Percentiles rank a stretch among this genome's conserved stretches.
Evolutionary conservation across 1,140 invertebrate species (phyloP).

Genomic region (Drosophila trapezifrons): DNA sequence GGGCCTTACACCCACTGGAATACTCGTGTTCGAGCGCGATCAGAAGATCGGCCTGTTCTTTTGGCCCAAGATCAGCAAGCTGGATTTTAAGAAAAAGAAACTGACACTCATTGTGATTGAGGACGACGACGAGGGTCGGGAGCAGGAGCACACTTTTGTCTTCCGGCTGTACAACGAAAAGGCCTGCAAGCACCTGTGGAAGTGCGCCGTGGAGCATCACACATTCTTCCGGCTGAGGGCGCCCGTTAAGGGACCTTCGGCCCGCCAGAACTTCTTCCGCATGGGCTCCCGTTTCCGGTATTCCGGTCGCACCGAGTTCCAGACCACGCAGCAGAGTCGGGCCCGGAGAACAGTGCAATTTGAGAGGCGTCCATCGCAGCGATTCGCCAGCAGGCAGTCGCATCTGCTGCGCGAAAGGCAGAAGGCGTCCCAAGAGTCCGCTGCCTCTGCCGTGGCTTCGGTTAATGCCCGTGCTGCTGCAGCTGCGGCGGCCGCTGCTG

Average conservation of each 20-base stretch:
- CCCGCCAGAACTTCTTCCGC: constrained; percentile 97
- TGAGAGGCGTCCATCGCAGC: constrained; percentile 97
- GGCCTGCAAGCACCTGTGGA: constrained; percentile 99
- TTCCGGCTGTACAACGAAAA: constrained; percentile 97
- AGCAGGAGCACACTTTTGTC: constrained; percentile 97
- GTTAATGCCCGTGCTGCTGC: constrained; percentile 75
- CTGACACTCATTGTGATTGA: constrained; percentile 97
- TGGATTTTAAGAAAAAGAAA: constrained; percentile 98
- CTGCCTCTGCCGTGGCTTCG: constrained; percentile 81
- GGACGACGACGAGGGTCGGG: constrained; percentile 96
- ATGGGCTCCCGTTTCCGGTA: constrained; percentile 98
- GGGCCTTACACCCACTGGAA: constrained; percentile 98
- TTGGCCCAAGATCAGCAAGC: constrained; percentile 97
- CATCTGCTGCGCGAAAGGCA: constrained; percentile 92
- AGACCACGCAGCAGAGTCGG: constrained; percentile 95
- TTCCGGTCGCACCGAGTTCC: constrained; percentile 97
- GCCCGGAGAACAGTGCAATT: constrained; percentile 96
- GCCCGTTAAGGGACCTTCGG: constrained; percentile 94
- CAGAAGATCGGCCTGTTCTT: constrained; percentile 99
- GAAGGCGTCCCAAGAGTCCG: constrained; percentile 85
- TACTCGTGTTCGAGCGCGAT: constrained; percentile 97
- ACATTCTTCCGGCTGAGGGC: constrained; percentile 98
- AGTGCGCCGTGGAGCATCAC: constrained; percentile 99
- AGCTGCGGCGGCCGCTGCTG: constrained; percentile 77
- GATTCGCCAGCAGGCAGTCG: constrained; percentile 95